A percentile compares a stretch with the other conserved stretches of the same genome.
Evolutionary conservation across 2,888 invertebrate species (phyloP).

Genomic region (Cerceris rybyensis): DNA sequence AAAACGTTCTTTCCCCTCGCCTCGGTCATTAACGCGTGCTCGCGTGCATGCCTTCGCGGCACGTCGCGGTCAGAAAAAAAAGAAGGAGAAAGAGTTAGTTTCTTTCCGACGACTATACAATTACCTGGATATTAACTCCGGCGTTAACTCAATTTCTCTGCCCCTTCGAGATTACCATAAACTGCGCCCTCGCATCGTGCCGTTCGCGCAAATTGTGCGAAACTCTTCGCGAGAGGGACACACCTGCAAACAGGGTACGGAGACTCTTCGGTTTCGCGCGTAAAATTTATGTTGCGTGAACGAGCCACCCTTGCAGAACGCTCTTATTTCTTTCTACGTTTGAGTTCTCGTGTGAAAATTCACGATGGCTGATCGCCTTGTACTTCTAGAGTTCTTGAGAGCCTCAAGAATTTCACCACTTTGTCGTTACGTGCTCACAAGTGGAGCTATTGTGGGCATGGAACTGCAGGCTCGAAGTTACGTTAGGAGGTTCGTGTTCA

Average conservation of each 20-base stretch:
- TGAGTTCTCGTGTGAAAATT: constrained; percentile 25
- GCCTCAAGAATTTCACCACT: too few species aligned
- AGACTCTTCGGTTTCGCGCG: constrained; percentile 49
- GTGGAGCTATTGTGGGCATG: too few species aligned
- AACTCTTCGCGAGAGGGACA: constrained; percentile 27
- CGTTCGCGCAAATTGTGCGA: constrained; percentile 39
- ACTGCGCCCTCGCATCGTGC: neutral
- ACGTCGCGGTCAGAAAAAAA: neutral
- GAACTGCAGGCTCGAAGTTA: too few species aligned
- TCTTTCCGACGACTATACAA: constrained; percentile 20
- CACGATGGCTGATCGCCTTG: neutral
- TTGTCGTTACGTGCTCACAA: too few species aligned
- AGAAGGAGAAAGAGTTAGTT: neutral
- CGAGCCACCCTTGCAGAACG: constrained; percentile 34
- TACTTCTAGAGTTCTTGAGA: too few species aligned
- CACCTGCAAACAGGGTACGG: constrained; percentile 49
- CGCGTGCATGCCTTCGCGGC: neutral
- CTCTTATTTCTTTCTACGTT: constrained; percentile 8
- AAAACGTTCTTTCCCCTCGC: neutral
- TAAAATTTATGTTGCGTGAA: constrained; percentile 71
- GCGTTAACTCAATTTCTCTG: constrained; percentile 48
- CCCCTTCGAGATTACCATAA: constrained; percentile 33
- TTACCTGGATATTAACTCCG: constrained; percentile 40
- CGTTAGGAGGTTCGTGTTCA: too few species aligned
- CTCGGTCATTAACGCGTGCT: neutral